Base-by-base conservation (phyloP, 2,888 invertebrate species). In the Cephus runcator region DNA sequence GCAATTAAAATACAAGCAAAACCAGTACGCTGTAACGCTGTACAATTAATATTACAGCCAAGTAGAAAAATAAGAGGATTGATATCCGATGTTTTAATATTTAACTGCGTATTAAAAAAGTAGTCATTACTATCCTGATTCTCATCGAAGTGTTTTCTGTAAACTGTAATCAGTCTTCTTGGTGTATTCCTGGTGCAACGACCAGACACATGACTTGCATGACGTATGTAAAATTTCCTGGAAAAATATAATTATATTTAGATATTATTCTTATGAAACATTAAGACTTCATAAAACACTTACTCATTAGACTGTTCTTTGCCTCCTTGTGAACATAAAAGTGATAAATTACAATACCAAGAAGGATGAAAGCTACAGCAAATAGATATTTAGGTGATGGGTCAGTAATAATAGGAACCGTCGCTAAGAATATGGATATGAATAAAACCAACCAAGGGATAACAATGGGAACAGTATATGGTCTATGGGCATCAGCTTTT, bases 301-400 rank as follows among this genome's bases (percentile, higher is more conserved):
- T 90, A 96, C 96, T 93, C 93, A 95, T 93, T 82, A 93, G 92
- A 81, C 92, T 92, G 75, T 95, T 95, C 74, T 94, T 93, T 83
- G 93, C 93, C 90, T 94, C 94, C 85, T 94, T 94, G 89, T 96
- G 95, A 69, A 97, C 95, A 88, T 95, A 96, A 78, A 95, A 92
- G 73, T 96, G 94, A 90, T 97, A 97, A 74, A 97, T 93, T 1
- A 93, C 88, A 1, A 95, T 92, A 0, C 97, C 97, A 69, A 95
- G 84, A 0, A 95, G 85, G 78, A 97, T 94, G 88, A 97, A 97
- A 0, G 94, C 92, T 11, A 96, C 91, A 0, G 96, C 96, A 88
- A 96, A 95, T 4, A 97, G 92, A 90, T 96, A 97, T 90, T 96
- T 96, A 0, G 94, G 91, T 3, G 95, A 94, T 0, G 97, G 97